These are phyloP conservation scores for Lepus townsendii DNA, from an alignment of 2,797 vertebrate genomes.

Conservation along the genomic window DNA sequence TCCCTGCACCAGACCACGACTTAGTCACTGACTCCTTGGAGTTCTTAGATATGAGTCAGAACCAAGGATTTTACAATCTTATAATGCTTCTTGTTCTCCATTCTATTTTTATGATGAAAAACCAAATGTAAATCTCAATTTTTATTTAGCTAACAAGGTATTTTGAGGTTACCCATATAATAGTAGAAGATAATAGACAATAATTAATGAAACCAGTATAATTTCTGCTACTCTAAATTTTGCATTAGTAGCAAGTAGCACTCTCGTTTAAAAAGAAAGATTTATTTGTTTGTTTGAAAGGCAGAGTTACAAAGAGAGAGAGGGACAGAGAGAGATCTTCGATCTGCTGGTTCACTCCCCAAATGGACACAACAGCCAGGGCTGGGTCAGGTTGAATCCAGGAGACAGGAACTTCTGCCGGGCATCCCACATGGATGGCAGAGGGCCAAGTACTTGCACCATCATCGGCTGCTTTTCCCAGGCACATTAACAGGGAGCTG, in stretches of 20 bases:
- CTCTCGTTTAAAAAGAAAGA: too few species aligned
- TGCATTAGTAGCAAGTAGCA: background rate
- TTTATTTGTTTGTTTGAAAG: too few species aligned
- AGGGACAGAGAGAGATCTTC: too few species aligned
- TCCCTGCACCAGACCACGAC: background rate
- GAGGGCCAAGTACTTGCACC: too few species aligned
- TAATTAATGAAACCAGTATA: background rate
- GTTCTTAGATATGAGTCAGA: conserved; percentile 1
- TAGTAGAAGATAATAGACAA: background rate
- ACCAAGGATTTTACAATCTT: background rate
- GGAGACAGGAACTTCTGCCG: too few species aligned
- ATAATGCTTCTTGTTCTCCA: background rate
- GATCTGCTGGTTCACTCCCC: too few species aligned
- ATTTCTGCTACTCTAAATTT: background rate
- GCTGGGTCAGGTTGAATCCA: too few species aligned
- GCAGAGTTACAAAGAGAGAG: too few species aligned
- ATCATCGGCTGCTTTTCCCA: too few species aligned
- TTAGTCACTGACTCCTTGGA: background rate
- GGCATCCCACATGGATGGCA: too few species aligned
- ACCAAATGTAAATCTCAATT: background rate
- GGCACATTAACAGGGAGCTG: too few species aligned
- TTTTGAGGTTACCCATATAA: conserved; percentile 10
- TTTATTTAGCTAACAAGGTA: background rate
- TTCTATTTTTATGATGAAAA: conserved; percentile 9
- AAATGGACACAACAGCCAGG: too few species aligned